Base-by-base conservation (phyloP, 1,140 invertebrate genomes). In the Scaptodrosophila lebanonensis region DNA sequence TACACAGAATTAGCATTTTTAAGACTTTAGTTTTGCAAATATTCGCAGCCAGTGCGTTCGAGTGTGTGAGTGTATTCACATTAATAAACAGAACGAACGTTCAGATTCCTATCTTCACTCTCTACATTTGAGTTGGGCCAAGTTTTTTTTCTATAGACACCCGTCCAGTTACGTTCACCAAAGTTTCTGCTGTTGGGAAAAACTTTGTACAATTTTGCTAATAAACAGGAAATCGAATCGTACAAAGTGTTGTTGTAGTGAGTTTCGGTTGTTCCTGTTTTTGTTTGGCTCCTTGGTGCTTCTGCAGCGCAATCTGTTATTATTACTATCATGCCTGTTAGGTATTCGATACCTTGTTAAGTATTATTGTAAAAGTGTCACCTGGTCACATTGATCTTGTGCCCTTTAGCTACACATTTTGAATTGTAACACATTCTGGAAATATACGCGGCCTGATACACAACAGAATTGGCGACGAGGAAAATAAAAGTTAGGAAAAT, bases 181-280 rank as follows among this genome's bases (percentile, higher is more conserved):
- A 27, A 43, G 43, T 39, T 45, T 43, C 22, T 20, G 30, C 30
- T 58, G 6, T 20, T 18, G 33, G 6, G 29, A 56, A 72, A 70
- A 73, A 60, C 47, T 51, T 61, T 40, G 43, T 56, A 52, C 42
- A 30, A 20, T 36, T 29, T 57, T 45, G 44, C 73, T 64, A 59
- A 73, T 61, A 79, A 82, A 79, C 73, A 79, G 75, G 73, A 79
- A 79, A 79, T 73, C 51, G 50, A 66, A 69, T 8, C 5, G 12
- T 52, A 45, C 63, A 29, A 54, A 77, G 56, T 64, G 39, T 36
- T 51, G 49, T 51, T 62, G 39, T 33, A 49, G 60, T 53, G 51
- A 54, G 53, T 22, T 51, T 29, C 62, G 33, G 27, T 45, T 44
- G 32, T 16, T 45, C 20, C 13, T 9, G 11, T 15, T 39, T 12